Evolutionary conservation across 2,797 vertebrate genomes (phyloP).

Genomic region (Chromis chromis): DNA sequence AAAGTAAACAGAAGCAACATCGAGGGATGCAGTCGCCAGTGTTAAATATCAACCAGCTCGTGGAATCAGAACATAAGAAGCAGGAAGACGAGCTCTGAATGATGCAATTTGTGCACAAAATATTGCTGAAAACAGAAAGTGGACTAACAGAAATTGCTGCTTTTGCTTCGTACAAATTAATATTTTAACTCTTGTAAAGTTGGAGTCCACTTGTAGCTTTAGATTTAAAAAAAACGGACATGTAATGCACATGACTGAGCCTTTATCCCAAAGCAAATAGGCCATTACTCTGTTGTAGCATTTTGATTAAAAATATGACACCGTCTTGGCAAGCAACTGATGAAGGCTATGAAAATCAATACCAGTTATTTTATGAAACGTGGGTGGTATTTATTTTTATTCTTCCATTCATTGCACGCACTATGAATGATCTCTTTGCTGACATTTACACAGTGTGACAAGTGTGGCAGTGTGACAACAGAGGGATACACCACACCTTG

Average conservation of each 20-base stretch:
- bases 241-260: neutral
- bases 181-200: neutral
- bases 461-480: conserved; percentile 63
- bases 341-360: conserved; percentile 55
- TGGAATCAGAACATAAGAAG: neutral
- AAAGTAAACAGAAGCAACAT: conserved; percentile 68
- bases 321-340: conserved; percentile 23
- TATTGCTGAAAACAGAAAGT: neutral
- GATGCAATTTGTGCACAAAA: conserved; percentile 19
- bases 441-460: conserved; percentile 66
- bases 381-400: conserved; percentile 61
- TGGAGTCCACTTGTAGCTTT: neutral
- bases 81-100: conserved; percentile 11
- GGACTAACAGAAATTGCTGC: neutral
- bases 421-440: conserved; percentile 45
- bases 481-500: conserved; percentile 40
- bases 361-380: conserved; percentile 53
- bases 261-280: neutral
- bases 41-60: conserved; percentile 46
- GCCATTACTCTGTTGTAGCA: neutral
- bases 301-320: conserved; percentile 15
- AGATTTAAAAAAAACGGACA: neutral
- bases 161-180: neutral
- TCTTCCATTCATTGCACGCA: conserved; percentile 48
- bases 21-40: conserved; percentile 43